Percentiles rank a stretch among this genome's conserved stretches.
Conservation (phyloP, 2,888 invertebrate species). For the Nomada hirtipes region DNA sequence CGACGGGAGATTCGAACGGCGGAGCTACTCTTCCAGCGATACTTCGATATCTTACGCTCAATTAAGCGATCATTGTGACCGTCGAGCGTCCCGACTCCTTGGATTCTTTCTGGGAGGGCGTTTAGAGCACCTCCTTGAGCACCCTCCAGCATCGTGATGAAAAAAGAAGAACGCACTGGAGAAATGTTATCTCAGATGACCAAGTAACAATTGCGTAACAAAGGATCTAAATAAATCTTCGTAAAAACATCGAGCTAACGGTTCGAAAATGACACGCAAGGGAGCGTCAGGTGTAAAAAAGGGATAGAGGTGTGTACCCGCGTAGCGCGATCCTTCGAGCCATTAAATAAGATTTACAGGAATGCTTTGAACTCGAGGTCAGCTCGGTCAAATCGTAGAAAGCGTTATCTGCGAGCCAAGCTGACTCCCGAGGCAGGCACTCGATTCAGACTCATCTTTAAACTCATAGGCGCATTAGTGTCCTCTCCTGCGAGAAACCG, state of each 20-base stretch:
- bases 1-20: constrained; percentile 44
- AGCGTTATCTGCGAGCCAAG: neutral
- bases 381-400: constrained; percentile 23
- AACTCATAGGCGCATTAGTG: constrained; percentile 46
- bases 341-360: constrained; percentile 50
- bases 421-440: neutral
- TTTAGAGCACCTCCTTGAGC: constrained; percentile 47
- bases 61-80: constrained; percentile 79
- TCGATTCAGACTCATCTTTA: constrained; percentile 30
- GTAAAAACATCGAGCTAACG: neutral
- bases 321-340: constrained; percentile 8
- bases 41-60: constrained; percentile 75
- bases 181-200: constrained; percentile 16
- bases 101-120: constrained; percentile 61
- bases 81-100: constrained; percentile 71
- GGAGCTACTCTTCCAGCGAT: constrained; percentile 55
- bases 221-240: neutral
- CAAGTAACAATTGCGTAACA: neutral
- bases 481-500: constrained; percentile 33
- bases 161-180: constrained; percentile 3
- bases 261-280: neutral
- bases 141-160: neutral
- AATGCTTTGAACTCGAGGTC: constrained; percentile 9
- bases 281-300: neutral
- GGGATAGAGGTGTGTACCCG: constrained; percentile 1